Evolutionary conservation across 2,797 vertebrate species (phyloP).

Genomic region (Cossypha polioptera): DNA sequence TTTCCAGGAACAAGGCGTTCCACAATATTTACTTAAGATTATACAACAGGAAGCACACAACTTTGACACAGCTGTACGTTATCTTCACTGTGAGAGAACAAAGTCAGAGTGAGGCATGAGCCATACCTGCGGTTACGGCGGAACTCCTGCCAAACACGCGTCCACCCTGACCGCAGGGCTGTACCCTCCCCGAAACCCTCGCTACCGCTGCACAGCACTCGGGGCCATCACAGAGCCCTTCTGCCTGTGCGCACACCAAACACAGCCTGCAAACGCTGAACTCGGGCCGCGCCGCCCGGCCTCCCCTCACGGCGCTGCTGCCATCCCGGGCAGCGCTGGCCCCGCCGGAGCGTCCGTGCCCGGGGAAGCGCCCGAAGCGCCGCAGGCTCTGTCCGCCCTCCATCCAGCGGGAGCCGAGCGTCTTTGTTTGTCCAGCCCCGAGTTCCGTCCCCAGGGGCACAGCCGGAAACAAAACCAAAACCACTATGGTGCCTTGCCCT

Average conservation of each 20-base stretch:
- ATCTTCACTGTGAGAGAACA: neutral
- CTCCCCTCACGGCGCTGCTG: neutral
- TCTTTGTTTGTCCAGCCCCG: fast-evolving
- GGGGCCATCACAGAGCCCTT: neutral
- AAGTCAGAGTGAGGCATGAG: neutral
- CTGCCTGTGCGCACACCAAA: neutral
- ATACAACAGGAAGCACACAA: neutral
- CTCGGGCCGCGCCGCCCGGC: fast-evolving
- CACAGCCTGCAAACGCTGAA: neutral
- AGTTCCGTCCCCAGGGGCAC: fast-evolving
- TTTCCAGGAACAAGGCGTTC: neutral
- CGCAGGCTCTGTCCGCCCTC: neutral
- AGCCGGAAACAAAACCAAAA: neutral
- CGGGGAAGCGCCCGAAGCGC: fast-evolving
- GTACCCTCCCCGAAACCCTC: neutral
- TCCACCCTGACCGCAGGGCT: no score
- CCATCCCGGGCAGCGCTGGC: no score
- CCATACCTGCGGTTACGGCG: no score
- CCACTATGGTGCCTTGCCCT: no score
- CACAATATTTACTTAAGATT: neutral
- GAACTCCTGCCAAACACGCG: neutral
- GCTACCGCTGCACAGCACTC: fast-evolving
- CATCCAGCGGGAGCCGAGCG: no score
- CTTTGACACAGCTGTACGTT: neutral
- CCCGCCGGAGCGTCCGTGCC: fast-evolving